Conservation (phyloP, 2,797 vertebrate species). For the Toxotes lorentzi region DNA sequence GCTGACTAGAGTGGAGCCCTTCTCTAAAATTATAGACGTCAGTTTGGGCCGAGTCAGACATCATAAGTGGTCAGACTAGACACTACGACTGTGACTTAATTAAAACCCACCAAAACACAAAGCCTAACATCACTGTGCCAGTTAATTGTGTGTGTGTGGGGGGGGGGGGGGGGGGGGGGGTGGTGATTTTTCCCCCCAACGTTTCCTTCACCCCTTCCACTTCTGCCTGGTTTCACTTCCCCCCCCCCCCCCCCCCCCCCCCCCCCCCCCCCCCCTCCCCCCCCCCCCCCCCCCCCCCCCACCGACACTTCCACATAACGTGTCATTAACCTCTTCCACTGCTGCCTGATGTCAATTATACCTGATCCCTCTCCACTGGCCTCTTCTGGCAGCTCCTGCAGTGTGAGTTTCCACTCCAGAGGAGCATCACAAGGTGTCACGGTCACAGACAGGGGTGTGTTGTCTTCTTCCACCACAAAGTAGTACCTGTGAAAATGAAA, state of each 20-base stretch:
- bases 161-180: no score
- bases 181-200: conserved; percentile 66
- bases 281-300: no score
- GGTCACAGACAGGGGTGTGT: conserved; percentile 95
- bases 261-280: no score
- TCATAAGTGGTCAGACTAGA: conserved; percentile 79
- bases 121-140: conserved; percentile 73
- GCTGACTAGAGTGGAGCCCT: conserved; percentile 49
- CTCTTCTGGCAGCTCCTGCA: conserved; percentile 97
- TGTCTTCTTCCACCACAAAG: conserved; percentile 98
- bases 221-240: no score
- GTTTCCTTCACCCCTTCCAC: conserved; percentile 74
- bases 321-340: conserved; percentile 74
- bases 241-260: no score
- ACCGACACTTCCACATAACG: conserved; percentile 66
- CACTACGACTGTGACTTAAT: conserved; percentile 76
- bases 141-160: conserved; percentile 72
- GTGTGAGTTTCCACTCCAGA: conserved; percentile 95
- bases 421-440: conserved; percentile 98
- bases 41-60: conserved; percentile 68
- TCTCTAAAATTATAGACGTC: conserved; percentile 73
- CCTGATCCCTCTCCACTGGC: conserved; percentile 88
- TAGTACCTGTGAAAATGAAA: conserved; percentile 89
- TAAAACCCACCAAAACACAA: conserved; percentile 79
- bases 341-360: conserved; percentile 70